phyloP scores from a whole-genome alignment of 2,113 vertebrate species.

The Macquaria australasica region DNA sequence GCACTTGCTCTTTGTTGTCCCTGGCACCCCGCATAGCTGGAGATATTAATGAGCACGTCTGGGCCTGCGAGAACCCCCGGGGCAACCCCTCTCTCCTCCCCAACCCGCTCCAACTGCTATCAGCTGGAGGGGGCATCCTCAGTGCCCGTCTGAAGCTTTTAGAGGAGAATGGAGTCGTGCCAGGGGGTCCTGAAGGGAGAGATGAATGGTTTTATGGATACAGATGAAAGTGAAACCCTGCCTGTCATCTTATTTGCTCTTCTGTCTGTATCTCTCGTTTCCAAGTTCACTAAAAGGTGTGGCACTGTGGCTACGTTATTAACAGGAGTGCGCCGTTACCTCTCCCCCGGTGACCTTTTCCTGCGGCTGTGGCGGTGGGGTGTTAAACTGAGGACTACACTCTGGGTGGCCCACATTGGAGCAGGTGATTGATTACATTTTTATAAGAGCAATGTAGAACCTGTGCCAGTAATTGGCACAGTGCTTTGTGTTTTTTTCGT shows the following conservation, averaged over 20 bases:
- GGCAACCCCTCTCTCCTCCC: slow-evolving; percentile 5
- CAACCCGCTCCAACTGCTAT: neutral
- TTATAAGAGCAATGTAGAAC: slow-evolving; percentile 67
- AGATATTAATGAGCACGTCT: slow-evolving; percentile 44
- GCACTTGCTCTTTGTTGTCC: slow-evolving; percentile 10
- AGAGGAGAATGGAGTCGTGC: slow-evolving; percentile 30
- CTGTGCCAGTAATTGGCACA: slow-evolving; percentile 68
- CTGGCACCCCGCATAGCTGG: neutral
- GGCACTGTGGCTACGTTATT: slow-evolving; percentile 6
- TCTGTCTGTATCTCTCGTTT: slow-evolving; percentile 23
- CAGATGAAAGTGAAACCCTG: slow-evolving; percentile 41
- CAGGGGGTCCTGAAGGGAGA: slow-evolving; percentile 29
- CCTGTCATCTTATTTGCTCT: slow-evolving; percentile 8
- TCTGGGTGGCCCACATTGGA: slow-evolving; percentile 53
- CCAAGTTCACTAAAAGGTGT: slow-evolving; percentile 28
- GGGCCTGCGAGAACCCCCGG: slow-evolving; percentile 15
- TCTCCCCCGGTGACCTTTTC: slow-evolving; percentile 39
- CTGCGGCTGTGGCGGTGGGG: slow-evolving; percentile 20
- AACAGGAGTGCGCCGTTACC: slow-evolving; percentile 18
- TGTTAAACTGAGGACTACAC: slow-evolving; percentile 47
- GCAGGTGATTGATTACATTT: slow-evolving; percentile 77
- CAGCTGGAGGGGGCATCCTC: slow-evolving; percentile 44
- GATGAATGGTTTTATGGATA: slow-evolving; percentile 24
- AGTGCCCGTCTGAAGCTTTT: slow-evolving; percentile 33
- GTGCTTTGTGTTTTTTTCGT: slow-evolving; percentile 59